Conservation (phyloP, 92 coral and sea anemone species). For the Epizoanthus illoricatus region DNA sequence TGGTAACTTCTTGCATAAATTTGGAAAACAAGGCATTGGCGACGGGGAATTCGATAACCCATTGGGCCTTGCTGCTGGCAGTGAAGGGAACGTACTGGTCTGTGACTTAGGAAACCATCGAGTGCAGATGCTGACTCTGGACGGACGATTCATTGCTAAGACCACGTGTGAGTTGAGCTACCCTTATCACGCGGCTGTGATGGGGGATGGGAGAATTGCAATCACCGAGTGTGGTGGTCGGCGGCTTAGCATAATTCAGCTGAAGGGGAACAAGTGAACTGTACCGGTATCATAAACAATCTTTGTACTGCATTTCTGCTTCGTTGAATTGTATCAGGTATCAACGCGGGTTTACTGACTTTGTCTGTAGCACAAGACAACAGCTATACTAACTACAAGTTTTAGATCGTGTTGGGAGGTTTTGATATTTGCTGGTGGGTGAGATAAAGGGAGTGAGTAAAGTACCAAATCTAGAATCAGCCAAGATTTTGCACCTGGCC, state of each 20-base stretch:
- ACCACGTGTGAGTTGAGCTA: background rate
- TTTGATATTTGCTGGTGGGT: too few relatives aligned
- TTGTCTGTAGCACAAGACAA: too few relatives aligned
- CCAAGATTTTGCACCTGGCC: too few relatives aligned
- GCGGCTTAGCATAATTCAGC: background rate
- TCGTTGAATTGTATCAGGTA: too few relatives aligned
- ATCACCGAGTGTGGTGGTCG: background rate
- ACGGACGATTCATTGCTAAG: background rate
- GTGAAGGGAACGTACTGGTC: background rate
- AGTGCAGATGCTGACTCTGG: too few relatives aligned
- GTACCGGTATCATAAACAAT: too few relatives aligned
- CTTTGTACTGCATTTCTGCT: too few relatives aligned
- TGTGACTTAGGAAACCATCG: slow-evolving; percentile 37
- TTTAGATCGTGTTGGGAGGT: too few relatives aligned
- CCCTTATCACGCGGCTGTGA: background rate
- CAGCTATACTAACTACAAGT: too few relatives aligned
- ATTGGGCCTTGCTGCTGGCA: slow-evolving; percentile 34
- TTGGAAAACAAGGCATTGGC: slow-evolving; percentile 37
- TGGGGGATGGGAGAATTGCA: background rate
- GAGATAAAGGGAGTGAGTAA: too few relatives aligned
- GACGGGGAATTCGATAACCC: slow-evolving; percentile 32
- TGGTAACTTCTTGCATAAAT: slow-evolving; percentile 37
- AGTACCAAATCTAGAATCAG: too few relatives aligned
- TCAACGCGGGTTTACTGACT: too few relatives aligned
- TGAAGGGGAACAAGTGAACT: background rate